Evolutionary conservation across 2,888 invertebrate species (phyloP).

Genomic region (Eumerus sabulonum): DNA sequence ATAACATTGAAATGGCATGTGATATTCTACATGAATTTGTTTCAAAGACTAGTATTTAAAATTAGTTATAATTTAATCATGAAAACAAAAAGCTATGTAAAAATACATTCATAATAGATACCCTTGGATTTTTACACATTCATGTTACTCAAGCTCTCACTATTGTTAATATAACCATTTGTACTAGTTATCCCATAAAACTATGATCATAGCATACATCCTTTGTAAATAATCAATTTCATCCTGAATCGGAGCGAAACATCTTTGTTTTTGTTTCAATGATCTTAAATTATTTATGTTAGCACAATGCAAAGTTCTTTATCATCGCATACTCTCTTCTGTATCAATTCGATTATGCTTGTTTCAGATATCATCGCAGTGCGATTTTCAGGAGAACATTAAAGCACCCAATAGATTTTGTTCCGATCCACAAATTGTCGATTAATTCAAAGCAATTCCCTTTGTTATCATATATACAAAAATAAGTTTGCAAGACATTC

Average conservation of each 20-base stretch:
- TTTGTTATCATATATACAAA: no score
- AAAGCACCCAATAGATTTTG: no score
- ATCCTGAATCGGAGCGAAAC: not conserved
- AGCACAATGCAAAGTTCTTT: no score
- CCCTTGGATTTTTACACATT: conserved; percentile 36
- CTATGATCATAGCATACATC: not conserved
- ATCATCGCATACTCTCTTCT: no score
- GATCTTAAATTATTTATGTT: no score
- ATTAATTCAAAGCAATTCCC: no score
- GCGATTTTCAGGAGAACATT: no score
- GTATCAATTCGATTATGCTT: no score
- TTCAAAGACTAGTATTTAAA: conserved; percentile 80
- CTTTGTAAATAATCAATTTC: conserved; percentile 32
- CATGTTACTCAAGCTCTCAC: conserved; percentile 42
- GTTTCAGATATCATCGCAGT: no score
- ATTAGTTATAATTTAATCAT: conserved; percentile 32
- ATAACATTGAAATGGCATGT: conserved; percentile 97
- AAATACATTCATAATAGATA: conserved; percentile 44
- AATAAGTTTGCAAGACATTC: conserved; percentile 27
- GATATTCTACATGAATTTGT: conserved; percentile 96
- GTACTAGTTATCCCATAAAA: conserved; percentile 9
- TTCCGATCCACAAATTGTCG: no score
- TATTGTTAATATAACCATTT: conserved; percentile 31
- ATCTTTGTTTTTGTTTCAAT: not conserved
- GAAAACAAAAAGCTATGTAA: conserved; percentile 7